phyloP scores from a whole-genome alignment of 2,797 vertebrate genomes.

The Liparis tanakae region DNA sequence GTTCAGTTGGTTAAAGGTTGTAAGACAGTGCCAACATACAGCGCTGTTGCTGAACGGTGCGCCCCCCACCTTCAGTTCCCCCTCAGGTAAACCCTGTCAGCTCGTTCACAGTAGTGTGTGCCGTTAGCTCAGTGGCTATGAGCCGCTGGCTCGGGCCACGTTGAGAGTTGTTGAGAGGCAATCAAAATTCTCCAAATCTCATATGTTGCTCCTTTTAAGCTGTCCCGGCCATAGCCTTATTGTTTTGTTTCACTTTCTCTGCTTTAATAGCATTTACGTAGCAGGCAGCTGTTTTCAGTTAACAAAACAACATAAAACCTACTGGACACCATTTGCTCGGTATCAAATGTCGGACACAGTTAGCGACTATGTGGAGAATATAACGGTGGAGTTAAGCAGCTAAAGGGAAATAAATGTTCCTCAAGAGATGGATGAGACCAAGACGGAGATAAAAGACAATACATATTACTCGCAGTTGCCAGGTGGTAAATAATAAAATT shows the following conservation, averaged over 20 bases:
- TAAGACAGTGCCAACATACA: too few relatives aligned
- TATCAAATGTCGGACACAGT: not conserved
- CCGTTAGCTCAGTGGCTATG: too few relatives aligned
- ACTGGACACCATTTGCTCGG: not conserved
- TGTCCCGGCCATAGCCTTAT: not conserved
- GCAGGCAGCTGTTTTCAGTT: not conserved
- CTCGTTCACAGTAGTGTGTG: too few relatives aligned
- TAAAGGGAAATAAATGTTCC: not conserved
- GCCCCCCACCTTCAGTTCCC: too few relatives aligned
- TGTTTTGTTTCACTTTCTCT: not conserved
- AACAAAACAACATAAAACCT: not conserved
- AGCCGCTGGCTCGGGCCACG: too few relatives aligned
- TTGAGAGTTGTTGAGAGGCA: too few relatives aligned
- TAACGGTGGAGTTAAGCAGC: not conserved
- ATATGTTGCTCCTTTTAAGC: too few relatives aligned
- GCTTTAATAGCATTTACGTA: not conserved
- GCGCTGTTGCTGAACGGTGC: too few relatives aligned
- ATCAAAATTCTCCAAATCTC: too few relatives aligned
- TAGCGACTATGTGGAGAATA: not conserved
- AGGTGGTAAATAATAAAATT: not conserved
- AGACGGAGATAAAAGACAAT: not conserved
- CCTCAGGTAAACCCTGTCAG: too few relatives aligned
- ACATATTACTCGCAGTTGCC: not conserved
- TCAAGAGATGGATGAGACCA: not conserved
- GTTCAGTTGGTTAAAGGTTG: too few relatives aligned